phyloP scores from a whole-genome alignment of 2,888 invertebrate genomes.

The Hirtodrosophila trivittata region DNA sequence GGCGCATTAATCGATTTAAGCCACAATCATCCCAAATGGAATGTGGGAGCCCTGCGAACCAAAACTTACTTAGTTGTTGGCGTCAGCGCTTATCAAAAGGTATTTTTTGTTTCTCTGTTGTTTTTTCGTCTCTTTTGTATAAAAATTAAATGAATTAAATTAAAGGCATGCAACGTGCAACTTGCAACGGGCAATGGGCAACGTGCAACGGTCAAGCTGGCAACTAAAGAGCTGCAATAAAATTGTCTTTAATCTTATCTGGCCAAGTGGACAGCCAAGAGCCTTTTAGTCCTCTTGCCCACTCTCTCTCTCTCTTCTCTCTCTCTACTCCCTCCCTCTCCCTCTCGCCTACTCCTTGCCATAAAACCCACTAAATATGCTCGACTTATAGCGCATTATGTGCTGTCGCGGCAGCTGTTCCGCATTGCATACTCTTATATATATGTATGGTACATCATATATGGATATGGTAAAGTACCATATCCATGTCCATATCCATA shows the following conservation, averaged over 20 bases:
- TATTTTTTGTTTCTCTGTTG: conserved; percentile 53
- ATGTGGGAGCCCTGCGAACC: conserved; percentile 66
- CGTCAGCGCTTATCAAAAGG: conserved; percentile 73
- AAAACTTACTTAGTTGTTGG: conserved; percentile 62
- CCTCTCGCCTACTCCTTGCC: conserved; percentile 11
- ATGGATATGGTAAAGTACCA: no score
- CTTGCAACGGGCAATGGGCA: not conserved
- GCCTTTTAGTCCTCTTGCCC: conserved; percentile 65
- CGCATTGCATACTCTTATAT: conserved; percentile 28
- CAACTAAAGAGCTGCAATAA: conserved; percentile 82
- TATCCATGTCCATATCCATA: conserved; percentile 32
- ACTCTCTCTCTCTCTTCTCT: conserved; percentile 4
- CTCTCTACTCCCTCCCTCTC: conserved; percentile 12
- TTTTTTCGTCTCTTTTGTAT: conserved; percentile 60
- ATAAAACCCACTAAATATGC: conserved; percentile 72
- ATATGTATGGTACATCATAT: no score
- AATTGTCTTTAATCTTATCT: conserved; percentile 82
- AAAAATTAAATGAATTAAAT: conserved; percentile 83
- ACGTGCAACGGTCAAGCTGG: conserved; percentile 23
- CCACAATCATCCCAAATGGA: conserved; percentile 76
- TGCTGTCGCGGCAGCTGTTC: conserved; percentile 44
- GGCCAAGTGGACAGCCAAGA: conserved; percentile 71
- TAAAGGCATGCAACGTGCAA: conserved; percentile 62
- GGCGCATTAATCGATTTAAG: conserved; percentile 82
- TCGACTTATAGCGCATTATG: conserved; percentile 72